A percentile compares a stretch with the other conserved stretches of the same genome.
These are phyloP conservation scores for Pelochelys cantorii DNA, from an alignment of 2,797 vertebrate genomes.

Conservation along the genomic window DNA sequence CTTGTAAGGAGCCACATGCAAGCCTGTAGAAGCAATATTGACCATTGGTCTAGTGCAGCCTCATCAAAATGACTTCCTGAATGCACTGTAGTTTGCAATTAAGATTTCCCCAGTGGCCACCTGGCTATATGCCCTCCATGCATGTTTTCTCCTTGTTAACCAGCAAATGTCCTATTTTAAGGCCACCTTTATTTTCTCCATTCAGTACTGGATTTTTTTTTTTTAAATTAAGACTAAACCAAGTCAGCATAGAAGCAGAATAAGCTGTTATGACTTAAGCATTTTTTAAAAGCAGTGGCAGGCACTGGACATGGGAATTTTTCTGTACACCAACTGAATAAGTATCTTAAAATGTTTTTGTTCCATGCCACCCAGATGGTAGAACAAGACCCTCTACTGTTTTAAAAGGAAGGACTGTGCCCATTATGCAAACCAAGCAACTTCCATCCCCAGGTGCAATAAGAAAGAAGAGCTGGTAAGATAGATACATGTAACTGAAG, in stretches of 20 bases:
- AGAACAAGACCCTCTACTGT: not conserved
- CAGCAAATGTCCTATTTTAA: not conserved
- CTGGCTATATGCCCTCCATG: not conserved
- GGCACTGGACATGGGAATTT: not conserved
- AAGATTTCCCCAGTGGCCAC: not conserved
- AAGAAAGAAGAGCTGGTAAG: not conserved
- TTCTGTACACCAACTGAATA: not conserved
- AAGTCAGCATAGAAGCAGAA: fast-evolving
- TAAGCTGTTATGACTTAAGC: not conserved
- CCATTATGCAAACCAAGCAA: not conserved
- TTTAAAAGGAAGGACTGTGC: not conserved
- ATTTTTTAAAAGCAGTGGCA: not conserved
- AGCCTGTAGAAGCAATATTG: fast-evolving
- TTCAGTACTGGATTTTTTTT: not conserved
- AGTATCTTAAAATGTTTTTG: not conserved
- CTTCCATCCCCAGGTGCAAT: not conserved
- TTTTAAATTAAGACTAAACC: not conserved
- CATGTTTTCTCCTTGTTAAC: not conserved
- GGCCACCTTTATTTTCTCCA: not conserved
- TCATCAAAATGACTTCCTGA: not conserved
- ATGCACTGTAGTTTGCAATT: not conserved
- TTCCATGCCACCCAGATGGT: not conserved
- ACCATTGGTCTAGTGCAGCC: not conserved
- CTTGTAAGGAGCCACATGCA: not conserved
- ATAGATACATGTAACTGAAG: not conserved